These are phyloP conservation scores for Nycticryphes semicollaris DNA, from an alignment of 2,113 vertebrate genomes.

Conservation along the genomic window DNA sequence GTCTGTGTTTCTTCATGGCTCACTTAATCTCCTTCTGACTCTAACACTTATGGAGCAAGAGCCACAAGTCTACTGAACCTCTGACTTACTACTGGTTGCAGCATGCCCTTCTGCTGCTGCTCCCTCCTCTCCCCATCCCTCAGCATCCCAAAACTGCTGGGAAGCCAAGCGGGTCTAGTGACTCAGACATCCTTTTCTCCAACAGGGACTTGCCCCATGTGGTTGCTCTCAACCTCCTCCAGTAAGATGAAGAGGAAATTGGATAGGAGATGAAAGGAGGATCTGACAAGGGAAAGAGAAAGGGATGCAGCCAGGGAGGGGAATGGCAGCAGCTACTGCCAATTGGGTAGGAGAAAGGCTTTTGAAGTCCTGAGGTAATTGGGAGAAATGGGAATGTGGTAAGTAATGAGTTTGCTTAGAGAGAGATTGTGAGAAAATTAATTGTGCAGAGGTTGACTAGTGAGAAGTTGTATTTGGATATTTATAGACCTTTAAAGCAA, in stretches of 20 bases:
- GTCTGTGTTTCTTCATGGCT: background rate
- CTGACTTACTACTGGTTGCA: background rate
- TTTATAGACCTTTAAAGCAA: background rate
- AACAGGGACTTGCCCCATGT: fast-evolving
- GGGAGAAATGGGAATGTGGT: background rate
- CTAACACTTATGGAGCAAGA: background rate
- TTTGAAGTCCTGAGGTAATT: background rate
- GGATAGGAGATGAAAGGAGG: background rate
- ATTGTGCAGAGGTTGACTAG: background rate
- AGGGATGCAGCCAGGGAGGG: background rate
- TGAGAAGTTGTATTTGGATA: background rate
- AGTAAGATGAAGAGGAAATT: background rate
- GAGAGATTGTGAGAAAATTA: background rate
- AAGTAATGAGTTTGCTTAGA: background rate
- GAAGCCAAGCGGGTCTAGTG: background rate
- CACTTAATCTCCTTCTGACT: background rate
- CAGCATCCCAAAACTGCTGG: background rate
- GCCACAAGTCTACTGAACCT: background rate
- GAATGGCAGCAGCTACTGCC: background rate
- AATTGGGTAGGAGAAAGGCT: background rate
- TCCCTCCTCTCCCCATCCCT: background rate
- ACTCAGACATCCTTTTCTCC: background rate
- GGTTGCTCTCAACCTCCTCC: background rate
- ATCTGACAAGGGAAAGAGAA: background rate
- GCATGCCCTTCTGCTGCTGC: background rate